These are phyloP conservation scores for Sweltsa coloradensis DNA, from an alignment of 1,140 invertebrate genomes.

Conservation along the genomic window DNA sequence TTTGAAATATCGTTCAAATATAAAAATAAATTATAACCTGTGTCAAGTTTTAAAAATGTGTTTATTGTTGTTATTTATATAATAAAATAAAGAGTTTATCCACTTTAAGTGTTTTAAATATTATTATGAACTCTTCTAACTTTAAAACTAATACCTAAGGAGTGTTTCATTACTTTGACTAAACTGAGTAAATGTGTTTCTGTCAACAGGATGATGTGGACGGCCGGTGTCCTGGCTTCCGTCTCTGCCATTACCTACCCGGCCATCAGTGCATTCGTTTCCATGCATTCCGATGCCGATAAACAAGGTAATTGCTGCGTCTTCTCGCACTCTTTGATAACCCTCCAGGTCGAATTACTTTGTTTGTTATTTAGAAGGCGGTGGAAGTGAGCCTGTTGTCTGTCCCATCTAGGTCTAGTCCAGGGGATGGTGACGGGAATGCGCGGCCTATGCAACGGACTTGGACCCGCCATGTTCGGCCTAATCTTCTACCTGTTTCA, in stretches of 20 bases:
- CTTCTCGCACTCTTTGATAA: too few relatives aligned
- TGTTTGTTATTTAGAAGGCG: not conserved
- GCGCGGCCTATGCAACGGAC: slow-evolving; percentile 82
- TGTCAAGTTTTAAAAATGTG: too few relatives aligned
- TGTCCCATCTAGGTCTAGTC: slow-evolving; percentile 57
- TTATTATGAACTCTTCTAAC: not conserved
- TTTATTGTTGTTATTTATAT: too few relatives aligned
- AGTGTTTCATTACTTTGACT: not conserved
- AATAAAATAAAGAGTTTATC: too few relatives aligned
- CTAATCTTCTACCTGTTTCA: slow-evolving; percentile 98
- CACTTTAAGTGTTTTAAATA: too few relatives aligned
- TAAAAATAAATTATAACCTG: too few relatives aligned
- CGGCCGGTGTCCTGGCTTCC: slow-evolving; percentile 88
- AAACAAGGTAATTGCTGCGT: slow-evolving; percentile 68
- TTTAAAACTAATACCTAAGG: not conserved
- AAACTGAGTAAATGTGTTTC: slow-evolving; percentile 13
- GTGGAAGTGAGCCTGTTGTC: not conserved
- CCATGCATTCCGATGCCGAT: slow-evolving; percentile 90
- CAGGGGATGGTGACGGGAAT: slow-evolving; percentile 98
- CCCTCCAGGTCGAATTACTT: too few relatives aligned
- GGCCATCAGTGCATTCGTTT: slow-evolving; percentile 98
- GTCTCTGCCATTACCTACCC: slow-evolving; percentile 95
- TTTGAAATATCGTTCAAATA: too few relatives aligned
- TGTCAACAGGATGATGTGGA: slow-evolving; percentile 94
- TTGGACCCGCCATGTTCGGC: slow-evolving; percentile 93